Evolutionary conservation across 2,797 vertebrate species (phyloP), one percentile per base, ranked within the genome.

Genomic region (Rhynchotus rufescens): DNA sequence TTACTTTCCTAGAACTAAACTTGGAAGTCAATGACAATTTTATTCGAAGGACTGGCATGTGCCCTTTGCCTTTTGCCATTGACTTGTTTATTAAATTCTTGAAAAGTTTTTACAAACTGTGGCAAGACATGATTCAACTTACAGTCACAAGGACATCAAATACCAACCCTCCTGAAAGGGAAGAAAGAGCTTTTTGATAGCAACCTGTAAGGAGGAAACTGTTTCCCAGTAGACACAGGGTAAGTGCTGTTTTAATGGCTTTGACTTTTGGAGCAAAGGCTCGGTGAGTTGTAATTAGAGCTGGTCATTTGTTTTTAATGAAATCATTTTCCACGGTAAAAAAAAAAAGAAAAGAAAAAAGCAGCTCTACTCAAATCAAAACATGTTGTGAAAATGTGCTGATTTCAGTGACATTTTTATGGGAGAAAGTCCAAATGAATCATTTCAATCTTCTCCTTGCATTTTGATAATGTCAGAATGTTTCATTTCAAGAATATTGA

Each of bases 321-420:
- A 81, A 95, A 76, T 47, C 4, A 60, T 73, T 95, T 94, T 93
- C 76, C 12, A 34, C 4, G 22, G 4, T 49, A 47, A 52, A 32
- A 40, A 51, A 56, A 2, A 0, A 28, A 42, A 49, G 49, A 32
- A 40, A 56, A 52, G 17, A 30, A 54, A 54, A 30, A 30, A 54
- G 40, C 15, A 56, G 47, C 44, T 89, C 87, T 82, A 12, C 64
- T 56, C 82, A 76, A 79, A 94, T 88, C 40, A 87, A 93, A 94
- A 84, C 52, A 64, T 57, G 22, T 80, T 88, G 51, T 57, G 71
- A 81, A 95, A 93, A 89, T 92, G 40, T 94, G 84, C 77, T 89
- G 87, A 90, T 94, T 96, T 94, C 78, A 64, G 68, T 91, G 88
- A 80, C 90, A 86, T 90, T 94, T 93, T 94, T 90, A 94, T 92